Evolutionary conservation across 2,113 vertebrate genomes (phyloP).

Genomic region (Rafetus swinhoei): DNA sequence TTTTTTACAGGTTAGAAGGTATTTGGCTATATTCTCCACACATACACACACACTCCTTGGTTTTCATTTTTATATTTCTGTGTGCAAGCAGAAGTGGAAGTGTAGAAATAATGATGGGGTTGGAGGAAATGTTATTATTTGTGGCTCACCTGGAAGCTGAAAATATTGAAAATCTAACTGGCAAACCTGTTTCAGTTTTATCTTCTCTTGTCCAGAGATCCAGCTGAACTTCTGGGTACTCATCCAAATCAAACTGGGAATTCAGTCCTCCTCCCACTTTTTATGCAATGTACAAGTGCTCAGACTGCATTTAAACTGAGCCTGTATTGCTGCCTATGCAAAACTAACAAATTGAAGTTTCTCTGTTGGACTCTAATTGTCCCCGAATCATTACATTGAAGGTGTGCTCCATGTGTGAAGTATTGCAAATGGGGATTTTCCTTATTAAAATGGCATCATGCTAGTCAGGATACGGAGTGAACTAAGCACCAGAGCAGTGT

Average conservation of each 20-base stretch:
- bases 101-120: neutral
- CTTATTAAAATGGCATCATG: neutral
- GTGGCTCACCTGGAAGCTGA: neutral
- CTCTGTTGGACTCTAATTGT: neutral
- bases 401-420: neutral
- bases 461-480: neutral
- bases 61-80: neutral
- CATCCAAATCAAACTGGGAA: neutral
- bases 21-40: fast-evolving
- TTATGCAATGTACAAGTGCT: fast-evolving
- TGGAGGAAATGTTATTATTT: neutral
- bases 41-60: neutral
- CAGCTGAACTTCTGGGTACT: neutral
- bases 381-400: neutral
- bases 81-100: neutral
- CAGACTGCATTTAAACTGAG: neutral
- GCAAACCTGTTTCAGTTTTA: neutral
- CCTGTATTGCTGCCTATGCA: neutral
- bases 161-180: neutral
- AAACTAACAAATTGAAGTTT: neutral
- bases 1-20: neutral
- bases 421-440: neutral
- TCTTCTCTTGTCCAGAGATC: neutral
- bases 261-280: neutral
- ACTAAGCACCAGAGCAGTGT: neutral